Percentiles rank a stretch among this genome's conserved stretches.
These are phyloP conservation scores for Liparis tanakae DNA, from an alignment of 2,797 vertebrate species.

Conservation along the genomic window DNA sequence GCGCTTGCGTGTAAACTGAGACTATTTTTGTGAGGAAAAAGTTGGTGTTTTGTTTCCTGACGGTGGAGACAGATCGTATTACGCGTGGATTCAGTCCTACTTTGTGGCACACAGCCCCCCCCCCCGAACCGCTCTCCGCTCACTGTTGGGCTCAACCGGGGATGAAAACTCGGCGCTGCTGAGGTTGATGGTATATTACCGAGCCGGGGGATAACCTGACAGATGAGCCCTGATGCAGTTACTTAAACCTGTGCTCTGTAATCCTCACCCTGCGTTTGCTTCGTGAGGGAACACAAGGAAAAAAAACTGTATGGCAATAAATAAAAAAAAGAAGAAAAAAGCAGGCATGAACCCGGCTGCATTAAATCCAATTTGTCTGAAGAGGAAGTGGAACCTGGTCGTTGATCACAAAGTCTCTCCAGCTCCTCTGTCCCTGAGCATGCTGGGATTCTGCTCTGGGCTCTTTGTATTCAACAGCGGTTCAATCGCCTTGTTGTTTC, in stretches of 20 bases:
- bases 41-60: constrained; percentile 23
- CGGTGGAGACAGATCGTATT: constrained; percentile 29
- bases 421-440: not conserved
- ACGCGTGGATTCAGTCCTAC: not conserved
- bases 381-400: constrained; percentile 17
- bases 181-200: constrained; percentile 3
- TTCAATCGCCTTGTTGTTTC: constrained; percentile 7
- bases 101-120: constrained; percentile 31
- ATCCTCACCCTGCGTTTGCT: not conserved
- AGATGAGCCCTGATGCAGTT: constrained; percentile 9
- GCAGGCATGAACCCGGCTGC: not conserved
- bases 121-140: constrained; percentile 37
- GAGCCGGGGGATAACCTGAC: constrained; percentile 21
- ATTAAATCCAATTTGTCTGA: constrained; percentile 20
- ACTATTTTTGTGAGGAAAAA: constrained; percentile 43
- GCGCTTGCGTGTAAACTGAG: constrained; percentile 44
- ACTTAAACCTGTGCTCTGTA: constrained; percentile 7
- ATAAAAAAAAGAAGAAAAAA: not conserved
- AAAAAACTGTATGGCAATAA: not conserved
- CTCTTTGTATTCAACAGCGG: constrained; percentile 15
- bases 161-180: constrained; percentile 30
- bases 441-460: constrained; percentile 11
- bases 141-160: constrained; percentile 22
- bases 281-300: not conserved
- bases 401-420: constrained; percentile 18